These are phyloP conservation scores for Euzetes globulus DNA, from an alignment of 2,888 invertebrate species.

Conservation along the genomic window DNA sequence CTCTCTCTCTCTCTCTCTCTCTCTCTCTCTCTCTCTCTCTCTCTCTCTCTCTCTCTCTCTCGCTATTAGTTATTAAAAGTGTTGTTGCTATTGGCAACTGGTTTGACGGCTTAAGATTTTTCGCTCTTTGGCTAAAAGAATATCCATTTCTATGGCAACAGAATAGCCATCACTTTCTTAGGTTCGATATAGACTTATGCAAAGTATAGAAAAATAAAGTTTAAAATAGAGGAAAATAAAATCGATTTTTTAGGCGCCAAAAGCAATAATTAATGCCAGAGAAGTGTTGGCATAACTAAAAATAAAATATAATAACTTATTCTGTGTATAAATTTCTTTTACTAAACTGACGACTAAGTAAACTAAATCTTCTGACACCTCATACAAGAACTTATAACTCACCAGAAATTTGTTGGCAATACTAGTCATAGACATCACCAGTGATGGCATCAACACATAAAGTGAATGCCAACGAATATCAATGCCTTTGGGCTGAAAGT, in stretches of 20 bases:
- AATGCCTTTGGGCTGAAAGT: slow-evolving; percentile 11
- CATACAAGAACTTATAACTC: slow-evolving; percentile 17
- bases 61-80: slow-evolving; percentile 39
- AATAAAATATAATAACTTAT: slow-evolving; percentile 11
- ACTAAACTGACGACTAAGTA: background rate
- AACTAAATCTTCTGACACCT: slow-evolving; percentile 24
- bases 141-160: slow-evolving; percentile 36
- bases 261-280: slow-evolving; percentile 20
- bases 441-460: background rate
- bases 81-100: slow-evolving; percentile 41
- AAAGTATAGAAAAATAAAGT: background rate
- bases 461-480: background rate
- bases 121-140: slow-evolving; percentile 37
- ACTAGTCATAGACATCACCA: background rate
- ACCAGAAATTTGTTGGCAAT: background rate
- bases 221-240: background rate
- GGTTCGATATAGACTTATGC: background rate
- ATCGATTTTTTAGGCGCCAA: background rate
- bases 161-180: slow-evolving; percentile 29
- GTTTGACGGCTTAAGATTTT: slow-evolving; percentile 39
- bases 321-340: slow-evolving; percentile 2
- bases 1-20: slow-evolving; percentile 24
- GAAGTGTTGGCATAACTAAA: slow-evolving; percentile 3
- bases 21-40: slow-evolving; percentile 12
- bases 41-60: slow-evolving; percentile 9